These are phyloP conservation scores for Cariama cristata DNA, from an alignment of 2,113 vertebrate species.

Conservation along the genomic window DNA sequence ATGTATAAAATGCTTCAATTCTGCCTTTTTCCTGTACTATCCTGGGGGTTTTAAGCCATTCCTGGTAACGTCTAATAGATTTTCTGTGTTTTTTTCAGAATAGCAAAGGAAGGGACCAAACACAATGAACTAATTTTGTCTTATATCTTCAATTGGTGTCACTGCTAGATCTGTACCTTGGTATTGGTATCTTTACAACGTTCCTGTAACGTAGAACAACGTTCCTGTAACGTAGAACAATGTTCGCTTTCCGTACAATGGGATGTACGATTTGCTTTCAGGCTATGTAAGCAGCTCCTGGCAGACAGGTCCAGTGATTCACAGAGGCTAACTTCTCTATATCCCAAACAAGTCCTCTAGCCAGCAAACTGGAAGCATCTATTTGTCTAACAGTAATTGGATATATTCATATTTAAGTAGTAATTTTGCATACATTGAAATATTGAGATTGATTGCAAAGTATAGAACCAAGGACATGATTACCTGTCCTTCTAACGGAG, in stretches of 20 bases:
- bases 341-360: not conserved
- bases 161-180: not conserved
- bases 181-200: not conserved
- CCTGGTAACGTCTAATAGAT: not conserved
- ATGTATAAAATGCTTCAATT: not conserved
- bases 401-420: not conserved
- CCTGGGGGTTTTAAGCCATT: not conserved
- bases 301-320: not conserved
- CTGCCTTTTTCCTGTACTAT: not conserved
- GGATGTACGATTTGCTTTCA: not conserved
- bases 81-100: not conserved
- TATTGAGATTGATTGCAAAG: too few relatives aligned
- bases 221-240: not conserved
- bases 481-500: not conserved
- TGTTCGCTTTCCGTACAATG: not conserved
- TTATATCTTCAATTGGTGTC: not conserved
- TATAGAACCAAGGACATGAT: accelerated
- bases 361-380: not conserved
- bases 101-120: not conserved
- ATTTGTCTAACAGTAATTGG: not conserved
- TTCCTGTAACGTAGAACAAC: not conserved
- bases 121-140: not conserved
- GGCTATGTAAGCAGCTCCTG: not conserved
- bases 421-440: not conserved
- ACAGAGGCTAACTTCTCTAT: not conserved